Conservation (phyloP, 1,140 invertebrate species). For the Scaptomyza hsui region DNA sequence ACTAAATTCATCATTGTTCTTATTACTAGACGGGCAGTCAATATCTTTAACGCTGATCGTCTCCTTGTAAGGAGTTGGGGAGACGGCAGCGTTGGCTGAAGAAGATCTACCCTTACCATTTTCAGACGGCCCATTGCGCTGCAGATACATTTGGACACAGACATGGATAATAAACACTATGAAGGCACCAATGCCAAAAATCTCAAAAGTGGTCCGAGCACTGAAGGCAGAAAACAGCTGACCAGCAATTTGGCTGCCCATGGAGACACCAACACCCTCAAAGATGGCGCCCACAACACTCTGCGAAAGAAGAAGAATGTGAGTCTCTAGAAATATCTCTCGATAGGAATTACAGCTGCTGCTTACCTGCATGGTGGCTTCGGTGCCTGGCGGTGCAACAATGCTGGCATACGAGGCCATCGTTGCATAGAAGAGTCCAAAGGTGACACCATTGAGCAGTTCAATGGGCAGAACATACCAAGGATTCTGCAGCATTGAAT, state of each 20-base stretch:
- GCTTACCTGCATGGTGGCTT: slow-evolving; percentile 91
- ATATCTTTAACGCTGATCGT: slow-evolving; percentile 28
- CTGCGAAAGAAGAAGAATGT: slow-evolving; percentile 78
- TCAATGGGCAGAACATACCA: slow-evolving; percentile 94
- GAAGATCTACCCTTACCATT: slow-evolving; percentile 76
- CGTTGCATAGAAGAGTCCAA: slow-evolving; percentile 94
- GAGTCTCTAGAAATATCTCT: neutral
- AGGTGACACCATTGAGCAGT: slow-evolving; percentile 93
- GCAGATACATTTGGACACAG: slow-evolving; percentile 84
- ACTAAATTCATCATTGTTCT: slow-evolving; percentile 60
- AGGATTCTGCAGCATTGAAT: slow-evolving; percentile 91
- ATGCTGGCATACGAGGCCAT: slow-evolving; percentile 95
- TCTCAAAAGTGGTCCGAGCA: slow-evolving; percentile 88
- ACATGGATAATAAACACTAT: slow-evolving; percentile 87
- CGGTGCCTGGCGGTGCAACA: slow-evolving; percentile 92
- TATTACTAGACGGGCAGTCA: slow-evolving; percentile 23
- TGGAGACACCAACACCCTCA: slow-evolving; percentile 92
- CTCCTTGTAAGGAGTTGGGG: slow-evolving; percentile 16
- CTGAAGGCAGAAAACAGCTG: slow-evolving; percentile 86
- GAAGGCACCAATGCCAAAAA: slow-evolving; percentile 89
- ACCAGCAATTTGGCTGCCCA: slow-evolving; percentile 91
- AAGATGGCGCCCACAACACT: slow-evolving; percentile 93
- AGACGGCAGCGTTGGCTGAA: slow-evolving; percentile 23
- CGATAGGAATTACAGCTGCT: neutral
- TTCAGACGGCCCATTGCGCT: slow-evolving; percentile 58